Base-by-base conservation (phyloP, 2,113 vertebrate genomes). In the Corapipo altera region DNA sequence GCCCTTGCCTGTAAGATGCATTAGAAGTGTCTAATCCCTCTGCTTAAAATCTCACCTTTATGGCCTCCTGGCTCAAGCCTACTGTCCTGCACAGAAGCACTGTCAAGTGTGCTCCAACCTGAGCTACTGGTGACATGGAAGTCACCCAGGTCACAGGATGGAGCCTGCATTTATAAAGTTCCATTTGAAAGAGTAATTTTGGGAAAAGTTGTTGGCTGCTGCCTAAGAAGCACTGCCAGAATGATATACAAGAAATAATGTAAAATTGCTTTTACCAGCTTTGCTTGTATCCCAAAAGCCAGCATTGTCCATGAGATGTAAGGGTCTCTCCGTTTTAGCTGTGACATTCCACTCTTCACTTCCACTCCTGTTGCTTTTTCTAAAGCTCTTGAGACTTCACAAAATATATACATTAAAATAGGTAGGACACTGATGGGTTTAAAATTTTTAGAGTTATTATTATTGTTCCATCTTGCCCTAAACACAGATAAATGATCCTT, bases 41-140 rank as follows among this genome's bases (percentile, higher is more conserved):
- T 33, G 17, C 21, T 15, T 32, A 59, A 72, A 59, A 61, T 41
- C 9, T 73, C 26, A 52, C 3, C 44, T 58, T 37, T 9, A 6
- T 1, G 15, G 5, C 49, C 10, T 71, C 10, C 44, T 5, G 15
- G 32, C 55, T 78, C 28, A 43, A 39, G 77, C 15, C 32, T 46
- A 43, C 69, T 19, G 27, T 30, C 26, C 82, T 46, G 24, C 1
- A 3, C 43, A 71, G 59, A 9, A 43, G 66, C 20, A 8, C 37
- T 13, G 18, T 1, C n/a, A 52, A 11, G 43, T 1, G 1, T 32
- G 19, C 26, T 66, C 44, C 9, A 8, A 19, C 16, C 65, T 16
- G 49, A 52, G 35, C 27, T 21, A 7, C 37, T 33, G 39, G 39
- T 2, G 1, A 6, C 9, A 2, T 1, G 5, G 37, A 37, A 9